Conservation (phyloP, 2,113 vertebrate species). For the Chrysemys picta region DNA sequence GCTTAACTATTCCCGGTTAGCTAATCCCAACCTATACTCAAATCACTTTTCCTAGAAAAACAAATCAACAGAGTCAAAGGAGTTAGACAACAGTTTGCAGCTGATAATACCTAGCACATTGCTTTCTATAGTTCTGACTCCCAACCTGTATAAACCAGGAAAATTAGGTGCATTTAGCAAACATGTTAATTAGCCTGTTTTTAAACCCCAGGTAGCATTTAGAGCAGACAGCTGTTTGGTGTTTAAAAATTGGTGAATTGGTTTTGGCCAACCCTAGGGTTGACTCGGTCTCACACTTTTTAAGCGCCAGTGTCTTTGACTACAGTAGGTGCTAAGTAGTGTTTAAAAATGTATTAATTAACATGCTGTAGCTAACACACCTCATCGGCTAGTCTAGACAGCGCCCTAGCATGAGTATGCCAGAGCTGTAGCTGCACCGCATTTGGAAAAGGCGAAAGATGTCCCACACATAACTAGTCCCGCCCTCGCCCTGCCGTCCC, state of each 20-base stretch:
- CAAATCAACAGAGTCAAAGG: background rate
- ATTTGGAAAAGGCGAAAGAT: background rate
- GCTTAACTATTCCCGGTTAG: slow-evolving; percentile 16
- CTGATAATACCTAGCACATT: background rate
- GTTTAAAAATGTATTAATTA: background rate
- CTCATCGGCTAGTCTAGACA: background rate
- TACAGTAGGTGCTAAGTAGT: background rate
- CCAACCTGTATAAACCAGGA: background rate
- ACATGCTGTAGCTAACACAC: background rate
- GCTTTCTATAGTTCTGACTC: background rate
- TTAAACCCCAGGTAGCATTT: background rate
- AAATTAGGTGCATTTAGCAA: background rate
- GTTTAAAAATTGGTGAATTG: background rate
- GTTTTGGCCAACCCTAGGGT: background rate
- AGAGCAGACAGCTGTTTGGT: background rate
- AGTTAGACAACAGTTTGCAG: background rate
- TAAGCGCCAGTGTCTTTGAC: background rate
- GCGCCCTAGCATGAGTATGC: background rate
- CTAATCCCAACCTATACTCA: background rate
- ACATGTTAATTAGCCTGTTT: background rate
- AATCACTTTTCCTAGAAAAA: background rate
- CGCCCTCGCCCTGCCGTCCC: background rate
- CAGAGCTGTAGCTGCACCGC: background rate
- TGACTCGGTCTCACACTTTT: background rate
- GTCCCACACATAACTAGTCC: background rate